phyloP scores from a whole-genome alignment of 1,140 invertebrate genomes.

The Saccostrea cuccullata region DNA sequence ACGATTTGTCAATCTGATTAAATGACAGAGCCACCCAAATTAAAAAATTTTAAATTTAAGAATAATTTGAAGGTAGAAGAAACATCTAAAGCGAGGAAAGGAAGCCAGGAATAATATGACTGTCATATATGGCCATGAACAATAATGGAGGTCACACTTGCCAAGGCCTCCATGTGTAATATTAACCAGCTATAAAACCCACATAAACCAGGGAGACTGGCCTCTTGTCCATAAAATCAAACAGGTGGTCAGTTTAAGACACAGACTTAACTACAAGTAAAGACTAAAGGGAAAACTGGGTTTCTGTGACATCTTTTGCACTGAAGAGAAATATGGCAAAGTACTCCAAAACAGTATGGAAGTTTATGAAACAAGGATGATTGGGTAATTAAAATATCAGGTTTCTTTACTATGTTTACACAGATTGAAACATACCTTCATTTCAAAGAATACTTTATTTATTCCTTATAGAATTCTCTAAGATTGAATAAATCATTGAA shows the following conservation, averaged over 20 bases:
- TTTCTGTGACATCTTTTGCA: not conserved
- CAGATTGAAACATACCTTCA: not conserved
- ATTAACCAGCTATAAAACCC: constrained; percentile 17
- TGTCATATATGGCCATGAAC: constrained; percentile 37
- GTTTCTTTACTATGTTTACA: not conserved
- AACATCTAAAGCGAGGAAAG: not conserved
- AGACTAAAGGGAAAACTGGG: not conserved
- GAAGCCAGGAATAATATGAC: not conserved
- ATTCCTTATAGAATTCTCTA: no score
- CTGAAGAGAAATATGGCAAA: not conserved
- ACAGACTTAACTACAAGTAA: not conserved
- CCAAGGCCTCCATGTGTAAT: not conserved
- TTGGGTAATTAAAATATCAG: not conserved
- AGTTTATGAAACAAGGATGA: not conserved
- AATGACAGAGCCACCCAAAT: constrained; percentile 34
- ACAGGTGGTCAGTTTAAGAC: constrained; percentile 11
- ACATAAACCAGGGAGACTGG: not conserved
- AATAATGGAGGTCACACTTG: constrained; percentile 29
- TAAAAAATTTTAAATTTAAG: constrained; percentile 29
- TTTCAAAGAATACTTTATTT: no score
- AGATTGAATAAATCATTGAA: no score
- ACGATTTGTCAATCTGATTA: constrained; percentile 21
- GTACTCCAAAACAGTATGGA: not conserved
- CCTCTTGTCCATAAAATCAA: constrained; percentile 19
- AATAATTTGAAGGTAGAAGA: constrained; percentile 15